Percentiles rank a stretch among this genome's conserved stretches.
These are phyloP conservation scores for Odontophorus gujanensis DNA, from an alignment of 2,113 vertebrate species.

Conservation along the genomic window DNA sequence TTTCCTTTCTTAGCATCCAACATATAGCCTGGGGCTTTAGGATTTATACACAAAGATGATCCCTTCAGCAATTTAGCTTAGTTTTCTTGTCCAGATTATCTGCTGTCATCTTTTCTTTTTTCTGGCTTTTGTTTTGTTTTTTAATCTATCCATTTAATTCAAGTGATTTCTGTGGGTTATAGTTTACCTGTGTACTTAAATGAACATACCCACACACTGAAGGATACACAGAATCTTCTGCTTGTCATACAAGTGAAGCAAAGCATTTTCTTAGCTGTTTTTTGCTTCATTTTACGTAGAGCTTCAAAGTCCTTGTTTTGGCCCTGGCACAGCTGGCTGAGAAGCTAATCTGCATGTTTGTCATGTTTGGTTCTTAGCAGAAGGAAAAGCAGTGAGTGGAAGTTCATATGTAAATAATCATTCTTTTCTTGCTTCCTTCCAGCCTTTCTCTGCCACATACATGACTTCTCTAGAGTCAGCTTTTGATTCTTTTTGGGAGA, in stretches of 20 bases:
- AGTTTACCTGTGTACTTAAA: background rate
- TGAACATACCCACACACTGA: fast-evolving
- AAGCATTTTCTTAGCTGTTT: background rate
- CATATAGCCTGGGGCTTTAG: background rate
- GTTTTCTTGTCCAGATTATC: background rate
- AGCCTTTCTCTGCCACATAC: background rate
- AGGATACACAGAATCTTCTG: fast-evolving
- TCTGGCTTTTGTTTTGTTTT: background rate
- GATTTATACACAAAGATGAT: background rate
- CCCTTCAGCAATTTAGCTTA: background rate
- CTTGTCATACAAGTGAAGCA: background rate
- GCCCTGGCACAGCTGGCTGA: background rate
- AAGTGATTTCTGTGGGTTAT: background rate
- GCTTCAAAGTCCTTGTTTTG: background rate
- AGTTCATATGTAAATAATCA: background rate
- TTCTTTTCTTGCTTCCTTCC: background rate
- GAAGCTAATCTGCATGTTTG: background rate
- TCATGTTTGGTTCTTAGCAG: background rate
- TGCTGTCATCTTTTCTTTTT: background rate
- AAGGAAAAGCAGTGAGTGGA: background rate
- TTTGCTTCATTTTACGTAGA: background rate
- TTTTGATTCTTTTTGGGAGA: background rate
- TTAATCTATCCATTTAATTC: background rate
- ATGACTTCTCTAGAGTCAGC: background rate
- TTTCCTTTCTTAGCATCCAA: background rate